phyloP scores from a whole-genome alignment of 2,113 vertebrate genomes.

The Thunnus maccoyii region DNA sequence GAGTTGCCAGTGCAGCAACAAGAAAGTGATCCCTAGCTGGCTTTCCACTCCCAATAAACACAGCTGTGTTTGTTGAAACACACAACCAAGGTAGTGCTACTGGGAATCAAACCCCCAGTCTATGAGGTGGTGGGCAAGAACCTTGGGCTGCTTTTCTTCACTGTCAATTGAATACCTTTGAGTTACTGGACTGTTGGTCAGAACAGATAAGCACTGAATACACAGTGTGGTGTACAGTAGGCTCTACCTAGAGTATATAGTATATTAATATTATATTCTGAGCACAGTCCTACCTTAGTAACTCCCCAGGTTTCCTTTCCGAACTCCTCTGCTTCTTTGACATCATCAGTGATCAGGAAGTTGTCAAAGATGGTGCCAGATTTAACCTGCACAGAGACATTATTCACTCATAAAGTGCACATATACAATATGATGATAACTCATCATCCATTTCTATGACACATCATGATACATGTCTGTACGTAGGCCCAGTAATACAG shows the following conservation, averaged over 20 bases:
- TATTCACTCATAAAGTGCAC: background rate
- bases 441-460: background rate
- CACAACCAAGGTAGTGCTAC: background rate
- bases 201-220: too few species aligned
- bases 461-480: background rate
- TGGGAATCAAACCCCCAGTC: background rate
- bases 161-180: too few species aligned
- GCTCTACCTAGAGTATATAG: too few species aligned
- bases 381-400: constrained; percentile 82
- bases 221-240: too few species aligned
- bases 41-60: background rate
- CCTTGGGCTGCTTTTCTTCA: background rate
- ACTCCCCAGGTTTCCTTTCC: constrained; percentile 86
- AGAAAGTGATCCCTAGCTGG: background rate
- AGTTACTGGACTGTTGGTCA: too few species aligned
- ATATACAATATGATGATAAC: background rate
- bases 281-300: constrained; percentile 78
- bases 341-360: constrained; percentile 86
- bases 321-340: constrained; percentile 86
- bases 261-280: too few species aligned
- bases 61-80: background rate
- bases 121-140: background rate
- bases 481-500: fast-evolving
- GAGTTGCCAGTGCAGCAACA: too few species aligned
- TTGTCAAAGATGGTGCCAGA: constrained; percentile 91